Evolutionary conservation across 2,888 invertebrate species (phyloP).

Genomic region (Omphaloscelis lunosa): DNA sequence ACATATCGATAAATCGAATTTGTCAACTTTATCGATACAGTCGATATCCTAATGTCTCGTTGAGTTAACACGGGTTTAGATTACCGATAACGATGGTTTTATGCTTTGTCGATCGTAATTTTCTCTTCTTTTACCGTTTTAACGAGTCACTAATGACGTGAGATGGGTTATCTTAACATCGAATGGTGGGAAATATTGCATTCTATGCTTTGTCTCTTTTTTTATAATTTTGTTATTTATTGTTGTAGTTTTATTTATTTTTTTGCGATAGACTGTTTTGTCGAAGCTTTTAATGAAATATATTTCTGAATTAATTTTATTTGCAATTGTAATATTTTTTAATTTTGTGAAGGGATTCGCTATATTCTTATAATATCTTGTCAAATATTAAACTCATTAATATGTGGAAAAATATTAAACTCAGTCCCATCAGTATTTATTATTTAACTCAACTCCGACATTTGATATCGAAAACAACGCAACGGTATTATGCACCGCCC

Average conservation of each 20-base stretch:
- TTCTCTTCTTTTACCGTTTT: constrained; percentile 56
- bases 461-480: not conserved
- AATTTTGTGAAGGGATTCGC: not conserved
- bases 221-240: constrained; percentile 12
- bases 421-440: too few species aligned
- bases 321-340: not conserved
- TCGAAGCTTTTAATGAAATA: not conserved
- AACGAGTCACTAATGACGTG: constrained; percentile 55
- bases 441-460: not conserved
- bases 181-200: constrained; percentile 54
- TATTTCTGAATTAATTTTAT: constrained; percentile 11
- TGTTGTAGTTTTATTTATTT: constrained; percentile 11
- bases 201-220: constrained; percentile 33
- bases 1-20: constrained; percentile 40
- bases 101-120: constrained; percentile 38
- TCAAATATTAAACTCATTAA: not conserved
- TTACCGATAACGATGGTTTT: constrained; percentile 61
- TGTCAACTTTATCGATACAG: constrained; percentile 50
- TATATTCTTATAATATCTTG: not conserved
- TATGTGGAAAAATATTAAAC: not conserved
- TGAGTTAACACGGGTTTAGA: constrained; percentile 62
- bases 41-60: constrained; percentile 54
- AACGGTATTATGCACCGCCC: not conserved
- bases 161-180: constrained; percentile 51
- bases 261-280: constrained; percentile 15